phyloP scores from a whole-genome alignment of 1,140 invertebrate genomes.

The Reticulitermes speratus region DNA sequence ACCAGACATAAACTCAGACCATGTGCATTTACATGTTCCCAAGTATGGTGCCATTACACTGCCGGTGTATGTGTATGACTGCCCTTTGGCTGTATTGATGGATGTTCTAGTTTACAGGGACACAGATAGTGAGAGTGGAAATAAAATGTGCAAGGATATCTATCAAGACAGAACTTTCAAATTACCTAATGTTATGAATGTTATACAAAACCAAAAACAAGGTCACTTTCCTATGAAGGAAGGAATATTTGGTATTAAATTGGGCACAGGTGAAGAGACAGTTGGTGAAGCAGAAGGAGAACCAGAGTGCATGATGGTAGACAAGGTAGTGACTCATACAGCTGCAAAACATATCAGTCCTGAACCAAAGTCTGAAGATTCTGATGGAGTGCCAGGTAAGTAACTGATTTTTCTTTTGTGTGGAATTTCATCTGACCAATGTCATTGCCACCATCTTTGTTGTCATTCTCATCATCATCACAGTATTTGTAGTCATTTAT shows the following conservation, averaged over 20 bases:
- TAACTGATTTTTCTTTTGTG: not conserved
- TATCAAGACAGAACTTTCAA: conserved; percentile 56
- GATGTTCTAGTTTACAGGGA: conserved; percentile 57
- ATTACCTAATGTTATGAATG: conserved; percentile 34
- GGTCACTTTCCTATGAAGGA: not conserved
- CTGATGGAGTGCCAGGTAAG: conserved; percentile 39
- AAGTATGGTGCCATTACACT: conserved; percentile 47
- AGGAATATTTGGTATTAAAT: not conserved
- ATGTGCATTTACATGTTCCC: not conserved
- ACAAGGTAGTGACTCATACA: not conserved
- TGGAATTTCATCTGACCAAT: too few relatives aligned
- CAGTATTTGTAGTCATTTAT: too few relatives aligned
- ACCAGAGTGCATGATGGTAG: not conserved
- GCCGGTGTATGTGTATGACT: conserved; percentile 71
- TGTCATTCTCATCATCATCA: too few relatives aligned
- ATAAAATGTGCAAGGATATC: conserved; percentile 25
- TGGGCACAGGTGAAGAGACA: not conserved
- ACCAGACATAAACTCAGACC: not conserved
- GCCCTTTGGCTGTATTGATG: conserved; percentile 58
- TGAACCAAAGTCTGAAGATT: conserved; percentile 52
- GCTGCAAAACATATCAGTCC: conserved; percentile 40
- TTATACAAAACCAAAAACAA: not conserved
- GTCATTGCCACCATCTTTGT: too few relatives aligned
- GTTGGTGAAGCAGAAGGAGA: not conserved
- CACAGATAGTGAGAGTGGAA: not conserved